Conservation (phyloP, 2,797 vertebrate species). For the Otolemur crassicaudatus region DNA sequence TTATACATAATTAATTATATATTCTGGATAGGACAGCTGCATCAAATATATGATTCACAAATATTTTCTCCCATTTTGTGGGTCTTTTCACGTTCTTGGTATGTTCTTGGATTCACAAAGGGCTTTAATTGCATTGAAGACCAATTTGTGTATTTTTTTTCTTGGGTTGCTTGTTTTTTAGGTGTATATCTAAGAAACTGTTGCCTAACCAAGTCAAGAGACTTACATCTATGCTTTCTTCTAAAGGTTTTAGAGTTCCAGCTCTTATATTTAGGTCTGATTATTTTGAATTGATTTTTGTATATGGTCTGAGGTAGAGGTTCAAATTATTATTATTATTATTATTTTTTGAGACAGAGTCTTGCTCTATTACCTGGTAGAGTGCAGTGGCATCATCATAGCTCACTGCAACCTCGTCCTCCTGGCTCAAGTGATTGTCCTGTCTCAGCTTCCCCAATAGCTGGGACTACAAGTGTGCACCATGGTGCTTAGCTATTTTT, state of each 20-base stretch:
- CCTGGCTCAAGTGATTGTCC: too few relatives aligned
- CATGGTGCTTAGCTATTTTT: too few relatives aligned
- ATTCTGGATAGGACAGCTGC: background rate
- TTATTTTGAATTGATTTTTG: background rate
- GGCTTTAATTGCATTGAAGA: background rate
- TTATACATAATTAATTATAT: background rate
- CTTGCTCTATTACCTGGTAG: too few relatives aligned
- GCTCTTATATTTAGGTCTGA: background rate
- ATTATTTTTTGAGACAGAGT: too few relatives aligned
- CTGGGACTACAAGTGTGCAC: too few relatives aligned
- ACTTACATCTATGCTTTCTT: background rate
- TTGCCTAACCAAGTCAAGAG: background rate
- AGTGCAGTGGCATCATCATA: too few relatives aligned
- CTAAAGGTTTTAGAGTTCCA: background rate
- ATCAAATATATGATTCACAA: background rate
- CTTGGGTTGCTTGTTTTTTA: background rate
- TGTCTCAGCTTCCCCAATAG: too few relatives aligned
- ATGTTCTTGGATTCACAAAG: background rate
- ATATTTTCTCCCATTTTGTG: background rate
- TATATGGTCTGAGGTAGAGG: background rate
- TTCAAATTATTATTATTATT: background rate
- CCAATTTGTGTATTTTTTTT: background rate
- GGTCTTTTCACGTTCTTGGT: background rate
- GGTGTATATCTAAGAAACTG: background rate
- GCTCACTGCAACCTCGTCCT: too few relatives aligned